A percentile compares a stretch with the other conserved stretches of the same genome.
Evolutionary conservation across 2,888 invertebrate species (phyloP).

Genomic region (Platycheirus rosarum): DNA sequence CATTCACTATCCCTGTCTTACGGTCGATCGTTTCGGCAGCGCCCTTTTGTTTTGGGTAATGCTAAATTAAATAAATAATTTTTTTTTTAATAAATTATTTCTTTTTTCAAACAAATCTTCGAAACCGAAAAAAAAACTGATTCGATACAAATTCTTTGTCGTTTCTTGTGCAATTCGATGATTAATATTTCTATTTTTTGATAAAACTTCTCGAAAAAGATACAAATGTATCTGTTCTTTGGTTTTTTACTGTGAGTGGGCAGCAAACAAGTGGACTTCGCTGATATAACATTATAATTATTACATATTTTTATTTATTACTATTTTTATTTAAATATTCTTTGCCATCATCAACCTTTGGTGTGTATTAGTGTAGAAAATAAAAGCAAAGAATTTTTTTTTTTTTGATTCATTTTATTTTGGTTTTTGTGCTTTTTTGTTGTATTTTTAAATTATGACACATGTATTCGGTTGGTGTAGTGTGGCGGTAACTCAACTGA

Average conservation of each 20-base stretch:
- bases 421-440: conserved; percentile 71
- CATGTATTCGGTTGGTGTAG: conserved; percentile 69
- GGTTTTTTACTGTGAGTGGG: conserved; percentile 47
- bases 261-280: conserved; percentile 60
- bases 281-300: conserved; percentile 54
- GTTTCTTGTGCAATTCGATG: conserved; percentile 17
- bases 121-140: neutral
- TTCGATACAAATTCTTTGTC: neutral
- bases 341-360: conserved; percentile 43
- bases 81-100: neutral
- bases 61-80: conserved; percentile 3
- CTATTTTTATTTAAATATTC: conserved; percentile 28
- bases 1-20: conserved; percentile 15
- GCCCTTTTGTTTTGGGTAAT: conserved; percentile 37
- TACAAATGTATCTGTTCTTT: conserved; percentile 24
- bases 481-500: conserved; percentile 59
- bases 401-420: conserved; percentile 67
- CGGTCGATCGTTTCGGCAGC: conserved; percentile 51
- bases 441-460: conserved; percentile 75
- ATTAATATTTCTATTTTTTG: conserved; percentile 24
- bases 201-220: conserved; percentile 15
- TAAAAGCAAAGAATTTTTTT: conserved; percentile 40
- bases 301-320: conserved; percentile 59
- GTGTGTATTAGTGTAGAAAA: conserved; percentile 37
- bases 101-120: neutral